Conservation (phyloP, 2,797 vertebrate genomes). For the Nyctibius grandis region DNA sequence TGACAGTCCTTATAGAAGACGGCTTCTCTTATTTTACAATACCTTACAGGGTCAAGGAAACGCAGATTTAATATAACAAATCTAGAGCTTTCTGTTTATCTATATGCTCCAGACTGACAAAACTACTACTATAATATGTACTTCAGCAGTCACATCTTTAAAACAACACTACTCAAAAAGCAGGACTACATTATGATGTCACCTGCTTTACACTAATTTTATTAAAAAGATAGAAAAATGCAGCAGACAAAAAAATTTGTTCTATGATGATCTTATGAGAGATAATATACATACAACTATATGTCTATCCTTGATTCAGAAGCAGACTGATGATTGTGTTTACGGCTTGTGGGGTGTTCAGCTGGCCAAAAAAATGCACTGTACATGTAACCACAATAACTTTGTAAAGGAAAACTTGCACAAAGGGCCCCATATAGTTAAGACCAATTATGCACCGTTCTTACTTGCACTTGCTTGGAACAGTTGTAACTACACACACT, state of each 20-base stretch:
- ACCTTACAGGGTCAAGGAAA: background rate
- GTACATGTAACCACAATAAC: background rate
- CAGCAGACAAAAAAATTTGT: background rate
- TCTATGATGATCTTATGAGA: background rate
- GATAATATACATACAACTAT: background rate
- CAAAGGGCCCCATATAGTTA: no score
- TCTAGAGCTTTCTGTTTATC: background rate
- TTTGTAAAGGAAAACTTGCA: background rate
- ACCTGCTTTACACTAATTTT: background rate
- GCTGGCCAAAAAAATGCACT: background rate
- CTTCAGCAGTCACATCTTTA: background rate
- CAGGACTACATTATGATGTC: background rate
- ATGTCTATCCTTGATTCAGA: background rate
- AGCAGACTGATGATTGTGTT: background rate
- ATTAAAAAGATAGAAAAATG: background rate
- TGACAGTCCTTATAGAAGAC: background rate
- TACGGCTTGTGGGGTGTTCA: background rate
- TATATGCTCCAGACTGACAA: background rate
- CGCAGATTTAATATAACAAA: background rate
- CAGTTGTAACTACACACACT: background rate
- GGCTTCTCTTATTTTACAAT: background rate
- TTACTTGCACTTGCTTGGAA: background rate
- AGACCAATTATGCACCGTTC: background rate
- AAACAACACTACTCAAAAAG: background rate
- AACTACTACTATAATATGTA: background rate